phyloP scores from a whole-genome alignment of 1,140 invertebrate species.

The Papilio dardanus region DNA sequence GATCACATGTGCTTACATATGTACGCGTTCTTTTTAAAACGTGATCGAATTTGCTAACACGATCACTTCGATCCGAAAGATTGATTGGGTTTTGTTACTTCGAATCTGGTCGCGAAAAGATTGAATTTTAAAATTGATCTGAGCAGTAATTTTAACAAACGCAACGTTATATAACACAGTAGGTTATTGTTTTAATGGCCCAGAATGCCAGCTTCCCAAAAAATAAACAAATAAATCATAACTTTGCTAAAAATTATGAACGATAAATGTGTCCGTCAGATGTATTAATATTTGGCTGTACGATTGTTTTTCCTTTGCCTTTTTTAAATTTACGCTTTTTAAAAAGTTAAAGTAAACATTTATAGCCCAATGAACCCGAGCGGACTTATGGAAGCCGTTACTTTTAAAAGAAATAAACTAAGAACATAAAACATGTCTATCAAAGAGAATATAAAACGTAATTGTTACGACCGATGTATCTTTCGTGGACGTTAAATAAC shows the following conservation, averaged over 20 bases:
- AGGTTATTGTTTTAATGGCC: too few species aligned
- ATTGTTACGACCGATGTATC: conserved; percentile 51
- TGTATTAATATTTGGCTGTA: not conserved
- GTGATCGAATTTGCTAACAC: conserved; percentile 35
- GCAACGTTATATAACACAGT: too few species aligned
- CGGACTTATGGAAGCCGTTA: conserved; percentile 33
- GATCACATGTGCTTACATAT: conserved; percentile 49
- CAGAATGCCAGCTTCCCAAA: too few species aligned
- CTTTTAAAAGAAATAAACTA: conserved; percentile 34
- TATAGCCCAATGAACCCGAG: conserved; percentile 18
- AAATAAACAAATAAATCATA: too few species aligned
- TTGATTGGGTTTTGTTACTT: not conserved
- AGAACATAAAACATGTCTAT: conserved; percentile 34
- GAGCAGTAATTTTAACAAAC: not conserved
- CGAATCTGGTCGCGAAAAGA: too few species aligned
- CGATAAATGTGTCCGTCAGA: too few species aligned
- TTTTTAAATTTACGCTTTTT: not conserved
- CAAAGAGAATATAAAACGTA: conserved; percentile 41
- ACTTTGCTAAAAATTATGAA: too few species aligned
- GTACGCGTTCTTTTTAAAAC: conserved; percentile 34
- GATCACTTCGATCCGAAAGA: not conserved
- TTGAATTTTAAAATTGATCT: not conserved
- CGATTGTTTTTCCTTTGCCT: not conserved
- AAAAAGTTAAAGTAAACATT: not conserved
- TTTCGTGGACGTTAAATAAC: conserved; percentile 48